Evolutionary conservation across 2,113 vertebrate species (phyloP).

Genomic region (Mastomys natalensis): DNA sequence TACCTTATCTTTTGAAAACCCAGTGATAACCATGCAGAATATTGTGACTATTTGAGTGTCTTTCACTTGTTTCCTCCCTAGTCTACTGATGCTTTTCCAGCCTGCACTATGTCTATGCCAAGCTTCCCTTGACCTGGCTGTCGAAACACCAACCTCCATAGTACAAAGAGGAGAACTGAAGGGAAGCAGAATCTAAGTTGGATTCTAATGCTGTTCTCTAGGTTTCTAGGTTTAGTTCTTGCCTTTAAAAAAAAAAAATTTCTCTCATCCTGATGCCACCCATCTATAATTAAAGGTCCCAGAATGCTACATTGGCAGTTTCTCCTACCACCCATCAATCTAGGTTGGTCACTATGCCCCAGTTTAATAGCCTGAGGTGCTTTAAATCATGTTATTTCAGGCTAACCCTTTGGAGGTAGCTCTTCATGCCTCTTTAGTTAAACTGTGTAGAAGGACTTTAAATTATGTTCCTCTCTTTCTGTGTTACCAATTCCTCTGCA

Average conservation of each 20-base stretch:
- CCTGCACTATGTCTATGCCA: neutral
- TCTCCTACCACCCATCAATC: accelerated
- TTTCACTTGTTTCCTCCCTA: neutral
- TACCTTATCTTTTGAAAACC: neutral
- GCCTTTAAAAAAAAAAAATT: accelerated
- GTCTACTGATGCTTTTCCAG: neutral
- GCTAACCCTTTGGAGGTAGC: neutral
- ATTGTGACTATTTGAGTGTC: no score
- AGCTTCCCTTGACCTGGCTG: neutral
- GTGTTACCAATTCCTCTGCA: neutral
- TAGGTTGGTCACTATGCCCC: neutral
- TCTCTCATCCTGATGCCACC: accelerated
- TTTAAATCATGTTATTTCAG: neutral
- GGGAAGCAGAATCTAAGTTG: accelerated
- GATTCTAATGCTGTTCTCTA: neutral
- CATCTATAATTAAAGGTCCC: neutral
- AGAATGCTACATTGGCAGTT: accelerated
- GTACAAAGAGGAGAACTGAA: accelerated
- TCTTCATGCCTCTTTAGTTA: neutral
- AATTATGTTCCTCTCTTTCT: neutral
- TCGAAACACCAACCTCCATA: neutral
- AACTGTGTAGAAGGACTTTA: neutral
- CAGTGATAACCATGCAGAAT: accelerated
- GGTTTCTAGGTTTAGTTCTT: neutral
- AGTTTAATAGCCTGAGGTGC: accelerated